phyloP scores from a whole-genome alignment of 2,113 vertebrate species.

The Corythornis cristatus region DNA sequence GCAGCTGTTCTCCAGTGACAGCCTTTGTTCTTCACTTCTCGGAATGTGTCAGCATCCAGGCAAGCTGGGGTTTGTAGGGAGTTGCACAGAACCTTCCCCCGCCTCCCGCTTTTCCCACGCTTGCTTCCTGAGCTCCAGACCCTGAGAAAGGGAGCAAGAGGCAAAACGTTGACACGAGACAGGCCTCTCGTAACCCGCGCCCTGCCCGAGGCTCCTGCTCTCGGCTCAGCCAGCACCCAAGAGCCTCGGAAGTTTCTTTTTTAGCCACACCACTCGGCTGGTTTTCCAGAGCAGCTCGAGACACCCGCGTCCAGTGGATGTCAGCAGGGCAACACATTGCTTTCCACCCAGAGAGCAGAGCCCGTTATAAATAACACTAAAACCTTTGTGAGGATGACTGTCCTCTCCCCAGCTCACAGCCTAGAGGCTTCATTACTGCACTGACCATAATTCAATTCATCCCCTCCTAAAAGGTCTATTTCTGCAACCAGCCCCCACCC shows the following conservation, averaged over 20 bases:
- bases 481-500: slow-evolving; percentile 53
- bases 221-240: not conserved
- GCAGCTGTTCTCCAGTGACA: not conserved
- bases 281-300: slow-evolving; percentile 31
- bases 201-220: slow-evolving; percentile 9
- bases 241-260: not conserved
- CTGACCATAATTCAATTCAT: slow-evolving; percentile 69
- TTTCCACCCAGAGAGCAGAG: slow-evolving; percentile 28
- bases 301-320: not conserved
- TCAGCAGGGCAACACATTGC: slow-evolving; percentile 6
- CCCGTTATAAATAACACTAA: slow-evolving; percentile 39
- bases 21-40: slow-evolving; percentile 22
- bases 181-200: not conserved
- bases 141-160: slow-evolving; percentile 24
- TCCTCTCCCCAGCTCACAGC: slow-evolving; percentile 61
- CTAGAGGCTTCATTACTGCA: slow-evolving; percentile 68
- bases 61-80: not conserved
- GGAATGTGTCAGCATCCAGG: slow-evolving; percentile 13
- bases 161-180: slow-evolving; percentile 29
- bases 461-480: slow-evolving; percentile 68
- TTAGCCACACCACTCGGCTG: slow-evolving; percentile 2
- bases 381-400: slow-evolving; percentile 51
- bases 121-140: not conserved
- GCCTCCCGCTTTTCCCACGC: not conserved
- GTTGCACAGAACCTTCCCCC: not conserved